A percentile compares a stretch with the other conserved stretches of the same genome.
These are phyloP conservation scores for Ashinkailepas kermadecensis DNA, from an alignment of 2,888 invertebrate species.

Conservation along the genomic window DNA sequence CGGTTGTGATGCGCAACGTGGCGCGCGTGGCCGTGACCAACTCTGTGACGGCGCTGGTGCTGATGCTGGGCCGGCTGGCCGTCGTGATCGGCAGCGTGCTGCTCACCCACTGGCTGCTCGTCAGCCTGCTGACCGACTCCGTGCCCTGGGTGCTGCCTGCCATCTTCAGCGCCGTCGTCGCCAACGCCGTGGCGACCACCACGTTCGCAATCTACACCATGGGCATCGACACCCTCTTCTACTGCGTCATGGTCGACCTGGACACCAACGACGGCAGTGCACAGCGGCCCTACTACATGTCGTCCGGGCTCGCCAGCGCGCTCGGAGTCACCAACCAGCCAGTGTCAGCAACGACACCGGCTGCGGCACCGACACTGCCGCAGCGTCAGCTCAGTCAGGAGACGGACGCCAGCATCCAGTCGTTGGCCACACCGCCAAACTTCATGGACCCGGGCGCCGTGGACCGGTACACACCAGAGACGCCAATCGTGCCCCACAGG, in stretches of 20 bases:
- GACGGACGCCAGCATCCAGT: neutral
- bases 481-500: too few species aligned
- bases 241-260: constrained; percentile 12
- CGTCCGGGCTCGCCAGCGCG: neutral
- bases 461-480: neutral
- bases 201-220: neutral
- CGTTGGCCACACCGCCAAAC: neutral
- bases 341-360: neutral
- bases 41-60: neutral
- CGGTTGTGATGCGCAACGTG: neutral
- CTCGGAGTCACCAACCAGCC: neutral
- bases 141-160: constrained; percentile 1
- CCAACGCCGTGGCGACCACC: neutral
- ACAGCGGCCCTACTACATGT: neutral
- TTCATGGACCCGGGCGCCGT: neutral
- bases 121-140: neutral
- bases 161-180: neutral
- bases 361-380: neutral
- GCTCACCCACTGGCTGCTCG: neutral
- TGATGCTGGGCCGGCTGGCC: neutral
- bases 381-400: neutral
- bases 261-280: constrained; percentile 7
- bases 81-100: neutral
- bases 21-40: neutral
- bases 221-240: constrained; percentile 9